Evolutionary conservation across 2,797 vertebrate genomes (phyloP), one percentile per base, ranked within the genome.

Genomic region (Choloepus didactylus): DNA sequence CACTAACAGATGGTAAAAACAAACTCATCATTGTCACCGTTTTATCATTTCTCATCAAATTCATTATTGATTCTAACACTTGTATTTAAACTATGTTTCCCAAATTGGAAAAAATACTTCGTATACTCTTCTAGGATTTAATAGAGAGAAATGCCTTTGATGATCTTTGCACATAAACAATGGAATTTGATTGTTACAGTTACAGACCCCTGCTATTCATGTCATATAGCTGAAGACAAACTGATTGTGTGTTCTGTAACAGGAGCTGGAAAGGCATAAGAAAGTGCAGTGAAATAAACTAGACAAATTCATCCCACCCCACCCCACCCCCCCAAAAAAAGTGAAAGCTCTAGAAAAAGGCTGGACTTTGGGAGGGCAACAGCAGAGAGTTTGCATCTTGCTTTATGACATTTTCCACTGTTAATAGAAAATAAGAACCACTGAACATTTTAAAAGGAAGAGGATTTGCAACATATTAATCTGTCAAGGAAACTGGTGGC

Each of bases 21-120:
- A 95, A 97, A 94, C 85, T 94, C 91, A 95, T 97, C 91, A 94
- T 96, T 95, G 88, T 97, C 96, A 97, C 72, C 92, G 87, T 94
- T 97, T 92, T 95, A 96, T 96, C 81, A 95, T 96, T 97, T 96
- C 97, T 97, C 96, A 96, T 97, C 91, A 96, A 96, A 97, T 96
- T 96, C 93, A 95, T 97, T 96, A 97, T 97, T 96, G 94, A 91
- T 95, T 95, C 89, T 96, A 97, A 95, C 88, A 82, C 35, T 92
- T 94, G 44, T 91, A 72, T 97, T 96, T 97, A 56, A 51, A 90
- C 83, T 79, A 85, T 94, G 83, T 79, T 97, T 97, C 88, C 76
- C 83, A 95, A 95, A 88, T 73, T 95, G 21, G 44, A 93, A 64
- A 16, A 97, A 67, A 77, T 51, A n/a, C 29, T 93, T 92, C 93